Evolutionary conservation across 2,888 invertebrate genomes (phyloP).

Genomic region (Scotopteryx bipunctaria): DNA sequence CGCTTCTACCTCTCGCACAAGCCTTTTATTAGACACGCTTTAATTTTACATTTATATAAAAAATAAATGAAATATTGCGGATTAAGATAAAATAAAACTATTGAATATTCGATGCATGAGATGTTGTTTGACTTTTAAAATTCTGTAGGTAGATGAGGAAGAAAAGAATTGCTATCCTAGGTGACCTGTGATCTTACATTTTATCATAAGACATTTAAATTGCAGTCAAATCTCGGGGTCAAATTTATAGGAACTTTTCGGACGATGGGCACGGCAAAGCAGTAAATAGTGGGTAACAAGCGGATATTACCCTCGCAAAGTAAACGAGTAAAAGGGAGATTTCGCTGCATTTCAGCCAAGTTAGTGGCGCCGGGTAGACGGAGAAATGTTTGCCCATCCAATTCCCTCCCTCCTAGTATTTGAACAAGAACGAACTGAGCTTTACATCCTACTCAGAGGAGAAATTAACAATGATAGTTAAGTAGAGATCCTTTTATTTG

Average conservation of each 20-base stretch:
- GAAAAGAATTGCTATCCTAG: no score
- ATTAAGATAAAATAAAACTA: conserved; percentile 40
- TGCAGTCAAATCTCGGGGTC: no score
- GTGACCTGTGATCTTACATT: no score
- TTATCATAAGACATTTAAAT: no score
- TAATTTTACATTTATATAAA: conserved; percentile 58
- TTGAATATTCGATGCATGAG: conserved; percentile 21
- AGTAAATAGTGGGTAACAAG: not conserved
- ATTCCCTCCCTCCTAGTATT: conserved; percentile 52
- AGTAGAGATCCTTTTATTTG: not conserved
- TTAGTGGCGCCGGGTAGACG: conserved; percentile 54
- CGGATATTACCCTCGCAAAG: not conserved
- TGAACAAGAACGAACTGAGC: conserved; percentile 46
- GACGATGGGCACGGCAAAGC: no score
- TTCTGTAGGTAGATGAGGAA: no score
- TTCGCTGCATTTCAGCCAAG: conserved; percentile 29
- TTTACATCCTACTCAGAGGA: conserved; percentile 34
- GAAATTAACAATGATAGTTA: conserved; percentile 18
- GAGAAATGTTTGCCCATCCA: conserved; percentile 55
- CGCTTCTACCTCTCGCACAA: conserved; percentile 56
- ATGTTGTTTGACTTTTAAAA: not conserved
- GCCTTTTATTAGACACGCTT: conserved; percentile 66
- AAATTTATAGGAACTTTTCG: not conserved
- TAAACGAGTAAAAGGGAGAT: conserved; percentile 14
- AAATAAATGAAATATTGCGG: conserved; percentile 51